Conservation (phyloP, 2,113 vertebrate genomes). For the Microcebus jonahi region DNA sequence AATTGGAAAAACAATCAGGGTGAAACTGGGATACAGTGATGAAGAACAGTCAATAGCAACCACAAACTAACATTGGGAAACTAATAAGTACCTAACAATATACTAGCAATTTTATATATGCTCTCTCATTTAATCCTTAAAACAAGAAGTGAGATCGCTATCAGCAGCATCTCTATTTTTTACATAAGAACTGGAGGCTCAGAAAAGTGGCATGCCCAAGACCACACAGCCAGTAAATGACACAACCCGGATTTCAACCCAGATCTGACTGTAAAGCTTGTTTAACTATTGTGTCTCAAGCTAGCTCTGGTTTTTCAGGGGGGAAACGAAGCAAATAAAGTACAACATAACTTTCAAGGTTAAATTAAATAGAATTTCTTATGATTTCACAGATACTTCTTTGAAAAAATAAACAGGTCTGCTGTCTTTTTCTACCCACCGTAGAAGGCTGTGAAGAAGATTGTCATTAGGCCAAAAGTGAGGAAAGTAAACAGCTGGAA, state of each 20-base stretch:
- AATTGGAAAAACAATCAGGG: not conserved
- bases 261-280: not conserved
- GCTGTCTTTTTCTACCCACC: not conserved
- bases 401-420: slow-evolving; percentile 1
- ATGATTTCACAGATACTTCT: not conserved
- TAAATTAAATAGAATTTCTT: slow-evolving; percentile 46
- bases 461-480: not conserved
- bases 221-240: not conserved
- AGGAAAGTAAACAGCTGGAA: not conserved
- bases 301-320: not conserved
- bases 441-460: not conserved
- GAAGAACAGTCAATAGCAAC: not conserved
- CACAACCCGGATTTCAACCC: not conserved
- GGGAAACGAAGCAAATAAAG: slow-evolving; percentile 17
- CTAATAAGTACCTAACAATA: not conserved
- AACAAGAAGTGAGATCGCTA: not conserved
- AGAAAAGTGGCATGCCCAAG: not conserved
- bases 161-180: slow-evolving; percentile 15
- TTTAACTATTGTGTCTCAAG: not conserved
- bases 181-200: not conserved
- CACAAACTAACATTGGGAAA: not conserved
- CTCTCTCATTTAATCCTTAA: not conserved
- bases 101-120: not conserved
- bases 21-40: slow-evolving; percentile 29
- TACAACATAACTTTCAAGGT: not conserved